Evolutionary conservation across 2,888 invertebrate species (phyloP), one percentile per base, ranked within the genome.

Genomic region (Eumerus sabulonum): DNA sequence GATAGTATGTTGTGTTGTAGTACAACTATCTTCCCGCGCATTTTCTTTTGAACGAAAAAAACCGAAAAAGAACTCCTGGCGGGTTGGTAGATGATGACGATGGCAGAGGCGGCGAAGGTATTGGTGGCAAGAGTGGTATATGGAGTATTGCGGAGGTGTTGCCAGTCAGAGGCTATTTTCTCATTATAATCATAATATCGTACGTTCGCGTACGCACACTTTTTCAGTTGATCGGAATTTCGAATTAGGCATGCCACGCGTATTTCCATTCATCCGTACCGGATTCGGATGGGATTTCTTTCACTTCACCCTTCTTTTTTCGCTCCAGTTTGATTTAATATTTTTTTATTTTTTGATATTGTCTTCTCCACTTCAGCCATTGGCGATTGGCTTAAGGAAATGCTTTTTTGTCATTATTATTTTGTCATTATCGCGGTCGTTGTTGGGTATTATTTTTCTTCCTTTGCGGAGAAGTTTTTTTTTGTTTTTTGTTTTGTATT

Each of bases 161-260:
- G 77, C 71, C 60, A 38, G 45, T 56, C 72, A 40, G 66, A 73
- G 72, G 72, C 72, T 73, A 68, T 73, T 77, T 74, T 70, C 73
- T 64, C 64, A 70, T 70, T 79, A 64, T 79, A 68, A 74, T 74
- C 68, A 63, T 79, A 79, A 79, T 79, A 60, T 64, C 64, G 73
- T 73, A 63, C 59, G 79, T 79, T 79, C 74, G 68, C 68, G 68
- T 74, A 70, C 60, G 74, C 68, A 79, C 68, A 70, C 50, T 70
- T 63, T 85, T 82, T 84, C 84, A 84, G 84, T 82, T 83, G 83
- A 85, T 85, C 86, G 85, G 85, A 85, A 86, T 85, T 85, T 84
- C 79, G 82, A 83, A 83, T 85, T 85, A 84, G 85, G 79, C 84
- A 83, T 84, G 85, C 86, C 85, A 85, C 85, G 85, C 85, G 85